phyloP scores from a whole-genome alignment of 2,113 vertebrate species.

The Carettochelys insculpta region DNA sequence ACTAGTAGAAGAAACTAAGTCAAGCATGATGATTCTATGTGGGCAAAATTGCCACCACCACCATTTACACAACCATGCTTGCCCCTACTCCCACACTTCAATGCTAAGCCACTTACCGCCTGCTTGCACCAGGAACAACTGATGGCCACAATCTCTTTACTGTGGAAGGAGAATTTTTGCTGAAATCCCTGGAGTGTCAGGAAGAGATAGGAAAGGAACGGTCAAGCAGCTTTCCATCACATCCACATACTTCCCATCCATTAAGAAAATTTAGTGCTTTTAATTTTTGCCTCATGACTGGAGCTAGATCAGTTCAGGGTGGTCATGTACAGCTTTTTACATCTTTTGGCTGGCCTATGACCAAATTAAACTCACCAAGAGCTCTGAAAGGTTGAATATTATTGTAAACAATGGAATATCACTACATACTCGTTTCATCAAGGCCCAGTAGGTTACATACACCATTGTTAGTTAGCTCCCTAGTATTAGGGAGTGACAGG shows the following conservation, averaged over 20 bases:
- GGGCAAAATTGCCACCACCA: neutral
- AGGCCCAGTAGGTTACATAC: neutral
- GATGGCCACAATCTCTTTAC: conserved; percentile 98
- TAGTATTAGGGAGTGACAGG: neutral
- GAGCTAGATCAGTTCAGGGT: neutral
- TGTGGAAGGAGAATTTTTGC: conserved; percentile 98
- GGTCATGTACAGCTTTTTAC: neutral
- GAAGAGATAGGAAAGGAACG: neutral
- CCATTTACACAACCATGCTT: neutral
- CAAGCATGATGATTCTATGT: too few species aligned
- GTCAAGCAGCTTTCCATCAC: neutral
- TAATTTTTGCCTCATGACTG: neutral
- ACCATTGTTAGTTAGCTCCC: neutral
- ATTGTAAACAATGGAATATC: neutral
- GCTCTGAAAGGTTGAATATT: neutral
- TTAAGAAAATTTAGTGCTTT: neutral
- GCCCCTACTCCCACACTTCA: too few species aligned
- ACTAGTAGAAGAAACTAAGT: neutral
- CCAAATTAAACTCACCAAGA: neutral
- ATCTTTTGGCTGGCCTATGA: neutral
- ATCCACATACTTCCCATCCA: neutral
- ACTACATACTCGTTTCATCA: neutral
- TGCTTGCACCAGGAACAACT: conserved; percentile 99
- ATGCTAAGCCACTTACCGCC: conserved; percentile 84
- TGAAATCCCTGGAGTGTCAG: conserved; percentile 89